phyloP scores from a whole-genome alignment of 2,888 invertebrate genomes.

The Eilema griseolum region DNA sequence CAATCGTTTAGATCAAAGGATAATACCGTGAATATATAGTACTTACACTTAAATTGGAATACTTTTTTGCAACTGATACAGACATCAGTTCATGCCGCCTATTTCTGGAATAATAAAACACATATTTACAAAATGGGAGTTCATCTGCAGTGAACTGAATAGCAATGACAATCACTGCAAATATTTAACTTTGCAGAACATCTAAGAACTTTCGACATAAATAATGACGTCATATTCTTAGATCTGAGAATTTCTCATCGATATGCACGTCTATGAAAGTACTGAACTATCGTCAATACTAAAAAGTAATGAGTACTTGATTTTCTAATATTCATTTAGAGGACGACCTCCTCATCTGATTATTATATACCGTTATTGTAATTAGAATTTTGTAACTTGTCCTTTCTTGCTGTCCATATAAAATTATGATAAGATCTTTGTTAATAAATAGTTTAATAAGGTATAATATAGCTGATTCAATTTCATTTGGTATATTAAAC shows the following conservation, averaged over 20 bases:
- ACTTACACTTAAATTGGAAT: constrained; percentile 58
- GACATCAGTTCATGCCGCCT: no score
- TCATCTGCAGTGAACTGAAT: neutral
- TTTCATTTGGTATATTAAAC: neutral
- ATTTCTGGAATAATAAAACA: neutral
- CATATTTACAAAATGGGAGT: neutral
- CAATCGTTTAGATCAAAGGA: constrained; percentile 64
- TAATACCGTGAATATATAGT: constrained; percentile 56
- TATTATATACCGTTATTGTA: neutral
- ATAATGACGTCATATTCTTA: no score
- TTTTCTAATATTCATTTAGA: no score
- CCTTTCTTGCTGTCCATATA: no score
- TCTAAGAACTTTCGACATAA: neutral
- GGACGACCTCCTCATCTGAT: neutral
- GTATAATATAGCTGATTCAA: no score
- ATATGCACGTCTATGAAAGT: no score
- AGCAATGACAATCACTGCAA: neutral
- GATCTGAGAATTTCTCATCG: no score
- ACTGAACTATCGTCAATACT: no score
- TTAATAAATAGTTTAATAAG: no score
- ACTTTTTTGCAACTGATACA: constrained; percentile 63
- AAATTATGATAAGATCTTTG: no score
- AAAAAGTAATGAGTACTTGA: no score
- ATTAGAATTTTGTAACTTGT: neutral
- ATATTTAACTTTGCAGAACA: neutral